Percentiles rank a stretch among this genome's conserved stretches.
phyloP scores from a whole-genome alignment of 2,888 invertebrate genomes.

The Polyommatus icarus region DNA sequence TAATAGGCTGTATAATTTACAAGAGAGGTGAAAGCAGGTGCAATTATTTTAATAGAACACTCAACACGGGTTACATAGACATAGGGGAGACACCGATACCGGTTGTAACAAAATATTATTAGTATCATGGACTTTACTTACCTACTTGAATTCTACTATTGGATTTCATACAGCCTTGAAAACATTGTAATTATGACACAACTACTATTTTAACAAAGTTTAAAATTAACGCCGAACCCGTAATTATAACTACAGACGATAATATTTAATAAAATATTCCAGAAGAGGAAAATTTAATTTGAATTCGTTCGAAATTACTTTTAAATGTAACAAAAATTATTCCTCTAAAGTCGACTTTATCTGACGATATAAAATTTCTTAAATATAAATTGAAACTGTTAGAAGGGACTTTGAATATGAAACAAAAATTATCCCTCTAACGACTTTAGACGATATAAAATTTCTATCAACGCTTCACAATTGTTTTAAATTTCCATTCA shows the following conservation, averaged over 20 bases:
- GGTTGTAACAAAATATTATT: background rate
- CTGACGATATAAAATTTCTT: background rate
- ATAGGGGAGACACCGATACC: background rate
- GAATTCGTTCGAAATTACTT: background rate
- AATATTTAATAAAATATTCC: background rate
- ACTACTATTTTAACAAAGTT: background rate
- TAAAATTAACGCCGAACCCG: background rate
- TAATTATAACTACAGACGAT: background rate
- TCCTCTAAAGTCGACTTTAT: background rate
- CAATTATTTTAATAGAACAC: background rate
- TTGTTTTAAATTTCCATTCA: constrained; percentile 17
- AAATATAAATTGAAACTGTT: background rate
- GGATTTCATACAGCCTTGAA: background rate
- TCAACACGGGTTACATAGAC: background rate
- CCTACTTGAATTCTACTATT: background rate
- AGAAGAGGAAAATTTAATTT: background rate
- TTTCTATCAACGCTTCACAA: constrained; percentile 24
- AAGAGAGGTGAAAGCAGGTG: constrained; percentile 18
- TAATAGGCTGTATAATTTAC: background rate
- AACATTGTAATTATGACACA: background rate
- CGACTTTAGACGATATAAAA: constrained; percentile 1
- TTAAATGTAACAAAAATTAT: background rate
- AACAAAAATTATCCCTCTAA: constrained; percentile 4
- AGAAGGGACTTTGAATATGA: background rate
- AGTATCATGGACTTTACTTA: background rate